These are phyloP conservation scores for Pogonomyrmex californicus DNA, from an alignment of 1,140 invertebrate species.

Conservation along the genomic window DNA sequence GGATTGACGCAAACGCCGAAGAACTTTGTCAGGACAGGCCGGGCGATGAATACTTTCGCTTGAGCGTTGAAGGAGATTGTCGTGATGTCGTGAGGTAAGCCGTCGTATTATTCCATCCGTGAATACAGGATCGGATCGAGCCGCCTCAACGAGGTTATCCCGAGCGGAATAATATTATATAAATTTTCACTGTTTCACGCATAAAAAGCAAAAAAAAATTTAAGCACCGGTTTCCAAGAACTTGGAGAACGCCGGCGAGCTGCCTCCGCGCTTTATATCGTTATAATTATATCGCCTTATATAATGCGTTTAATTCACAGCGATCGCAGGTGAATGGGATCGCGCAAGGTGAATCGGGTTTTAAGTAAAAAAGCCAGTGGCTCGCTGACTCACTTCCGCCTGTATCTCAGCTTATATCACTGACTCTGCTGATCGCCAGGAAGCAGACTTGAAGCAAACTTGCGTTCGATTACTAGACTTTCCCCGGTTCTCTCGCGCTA, in stretches of 20 bases:
- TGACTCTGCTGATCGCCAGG: conserved; percentile 15
- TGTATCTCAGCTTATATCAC: conserved; percentile 10
- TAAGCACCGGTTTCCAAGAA: background rate
- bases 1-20: conserved; percentile 91
- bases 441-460: conserved; percentile 13
- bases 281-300: conserved; percentile 8
- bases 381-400: conserved; percentile 47
- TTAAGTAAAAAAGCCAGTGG: background rate
- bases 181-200: background rate
- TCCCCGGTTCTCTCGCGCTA: conserved; percentile 2
- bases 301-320: conserved; percentile 15
- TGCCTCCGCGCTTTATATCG: background rate
- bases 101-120: background rate
- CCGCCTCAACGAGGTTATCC: too few relatives aligned
- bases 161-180: background rate
- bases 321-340: conserved; percentile 28
- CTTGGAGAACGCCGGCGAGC: conserved; percentile 1
- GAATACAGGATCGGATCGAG: conserved; percentile 35
- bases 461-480: conserved; percentile 22
- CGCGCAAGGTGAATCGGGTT: conserved; percentile 16
- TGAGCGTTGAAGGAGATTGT: conserved; percentile 94
- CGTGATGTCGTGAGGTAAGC: conserved; percentile 96
- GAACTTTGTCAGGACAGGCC: conserved; percentile 95
- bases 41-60: conserved; percentile 95
- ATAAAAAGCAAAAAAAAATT: background rate